A percentile compares a stretch with the other conserved stretches of the same genome.
Conservation (phyloP, 2,113 vertebrate species). For the Oryzias curvinotus region DNA sequence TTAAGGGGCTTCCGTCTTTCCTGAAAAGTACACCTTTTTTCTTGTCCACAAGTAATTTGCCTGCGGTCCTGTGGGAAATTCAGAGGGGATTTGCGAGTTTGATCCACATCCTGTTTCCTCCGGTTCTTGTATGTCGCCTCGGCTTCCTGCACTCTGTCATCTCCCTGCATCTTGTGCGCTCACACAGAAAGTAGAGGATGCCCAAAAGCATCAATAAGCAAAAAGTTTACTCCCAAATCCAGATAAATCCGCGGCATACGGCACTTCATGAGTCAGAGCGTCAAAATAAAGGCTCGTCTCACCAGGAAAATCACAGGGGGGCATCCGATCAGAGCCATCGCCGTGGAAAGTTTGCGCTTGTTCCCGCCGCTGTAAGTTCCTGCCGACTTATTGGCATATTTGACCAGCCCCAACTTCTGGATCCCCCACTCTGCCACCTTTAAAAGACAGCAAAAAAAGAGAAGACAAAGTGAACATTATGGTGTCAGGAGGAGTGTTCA, state of each 20-base stretch:
- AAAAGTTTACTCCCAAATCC: conserved; percentile 22
- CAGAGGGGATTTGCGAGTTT: conserved; percentile 19
- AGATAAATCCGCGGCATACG: conserved; percentile 8
- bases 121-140: not conserved
- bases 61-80: conserved; percentile 45
- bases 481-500: conserved; percentile 11
- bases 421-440: conserved; percentile 97
- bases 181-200: conserved; percentile 12
- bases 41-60: conserved; percentile 26
- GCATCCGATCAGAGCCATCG: conserved; percentile 93
- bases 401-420: conserved; percentile 91
- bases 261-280: not conserved
- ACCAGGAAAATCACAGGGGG: conserved; percentile 95
- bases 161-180: not conserved
- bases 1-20: no score
- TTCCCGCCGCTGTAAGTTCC: conserved; percentile 96
- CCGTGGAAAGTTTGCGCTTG: conserved; percentile 95
- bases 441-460: not conserved
- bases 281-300: conserved; percentile 46
- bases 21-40: conserved; percentile 8
- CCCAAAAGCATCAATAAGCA: conserved; percentile 26
- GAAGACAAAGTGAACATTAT: conserved; percentile 8
- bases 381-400: conserved; percentile 88
- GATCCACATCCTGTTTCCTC: conserved; percentile 17
- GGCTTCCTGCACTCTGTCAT: conserved; percentile 7